phyloP scores from a whole-genome alignment of 2,797 vertebrate genomes.

The Eutrigla gurnardus region DNA sequence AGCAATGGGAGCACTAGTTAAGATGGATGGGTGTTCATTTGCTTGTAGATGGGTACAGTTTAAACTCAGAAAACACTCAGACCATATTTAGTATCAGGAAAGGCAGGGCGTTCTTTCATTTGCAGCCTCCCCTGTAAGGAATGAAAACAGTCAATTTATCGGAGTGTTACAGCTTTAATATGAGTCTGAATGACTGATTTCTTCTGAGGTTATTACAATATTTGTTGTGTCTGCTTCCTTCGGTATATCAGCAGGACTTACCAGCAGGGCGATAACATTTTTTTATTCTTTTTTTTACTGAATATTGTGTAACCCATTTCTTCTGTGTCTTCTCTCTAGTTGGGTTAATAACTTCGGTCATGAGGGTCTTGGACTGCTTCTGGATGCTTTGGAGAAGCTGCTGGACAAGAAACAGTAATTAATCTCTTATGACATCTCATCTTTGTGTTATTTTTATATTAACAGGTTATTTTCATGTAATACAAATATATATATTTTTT shows the following conservation, averaged over 20 bases:
- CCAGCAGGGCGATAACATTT: conserved; percentile 12
- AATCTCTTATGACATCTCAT: background rate
- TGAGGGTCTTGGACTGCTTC: conserved; percentile 95
- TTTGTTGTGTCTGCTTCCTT: conserved; percentile 34
- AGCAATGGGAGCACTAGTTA: conserved; percentile 64
- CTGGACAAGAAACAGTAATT: conserved; percentile 98
- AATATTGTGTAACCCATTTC: conserved; percentile 9
- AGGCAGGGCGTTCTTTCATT: conserved; percentile 42
- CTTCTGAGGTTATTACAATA: conserved; percentile 43
- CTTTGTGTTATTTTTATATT: background rate
- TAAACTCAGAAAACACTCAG: conserved; percentile 62
- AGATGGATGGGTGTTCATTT: conserved; percentile 80
- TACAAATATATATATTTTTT: conserved; percentile 37
- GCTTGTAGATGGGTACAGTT: conserved; percentile 70
- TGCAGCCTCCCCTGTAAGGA: conserved; percentile 50
- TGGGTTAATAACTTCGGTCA: conserved; percentile 99
- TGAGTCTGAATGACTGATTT: conserved; percentile 57
- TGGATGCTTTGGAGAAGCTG: conserved; percentile 94
- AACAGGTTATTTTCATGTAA: background rate
- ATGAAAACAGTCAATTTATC: conserved; percentile 57
- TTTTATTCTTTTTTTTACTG: conserved; percentile 11
- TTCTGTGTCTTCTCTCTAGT: conserved; percentile 76
- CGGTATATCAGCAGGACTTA: conserved; percentile 21
- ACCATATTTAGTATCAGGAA: conserved; percentile 31
- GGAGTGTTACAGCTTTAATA: conserved; percentile 43